phyloP scores from a whole-genome alignment of 2,888 invertebrate species.

The Drosophila imparisetae region DNA sequence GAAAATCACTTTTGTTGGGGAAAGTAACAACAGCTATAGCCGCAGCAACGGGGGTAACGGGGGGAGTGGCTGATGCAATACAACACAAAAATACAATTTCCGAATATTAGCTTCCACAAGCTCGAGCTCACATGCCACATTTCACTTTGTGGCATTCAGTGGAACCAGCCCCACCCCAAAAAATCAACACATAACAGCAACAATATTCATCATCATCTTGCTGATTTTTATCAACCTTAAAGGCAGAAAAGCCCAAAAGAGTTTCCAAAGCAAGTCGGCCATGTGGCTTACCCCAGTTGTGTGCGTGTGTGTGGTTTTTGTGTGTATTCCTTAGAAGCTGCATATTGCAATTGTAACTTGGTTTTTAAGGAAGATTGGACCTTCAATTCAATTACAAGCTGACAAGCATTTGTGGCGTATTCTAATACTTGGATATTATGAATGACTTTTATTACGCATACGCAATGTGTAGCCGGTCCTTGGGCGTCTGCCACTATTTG shows the following conservation, averaged over 20 bases:
- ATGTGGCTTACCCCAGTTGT: slow-evolving; percentile 21
- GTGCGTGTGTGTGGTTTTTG: slow-evolving; percentile 21
- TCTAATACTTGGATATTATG: slow-evolving; percentile 14
- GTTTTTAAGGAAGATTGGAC: slow-evolving; percentile 23
- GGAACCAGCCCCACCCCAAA: neutral
- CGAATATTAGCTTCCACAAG: slow-evolving; percentile 42
- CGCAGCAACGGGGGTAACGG: neutral
- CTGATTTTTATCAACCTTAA: slow-evolving; percentile 14
- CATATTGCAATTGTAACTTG: slow-evolving; percentile 25
- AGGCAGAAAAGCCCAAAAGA: slow-evolving; percentile 37
- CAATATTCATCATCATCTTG: slow-evolving; percentile 12
- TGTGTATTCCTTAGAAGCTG: slow-evolving; percentile 25
- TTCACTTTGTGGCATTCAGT: slow-evolving; percentile 27
- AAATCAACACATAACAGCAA: slow-evolving; percentile 22
- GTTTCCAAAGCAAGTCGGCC: slow-evolving; percentile 42
- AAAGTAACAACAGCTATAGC: slow-evolving; percentile 9
- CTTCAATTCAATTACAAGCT: slow-evolving; percentile 37
- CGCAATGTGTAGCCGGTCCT: slow-evolving; percentile 43
- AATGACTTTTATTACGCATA: slow-evolving; percentile 57
- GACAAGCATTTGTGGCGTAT: slow-evolving; percentile 33
- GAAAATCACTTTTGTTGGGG: slow-evolving; percentile 27
- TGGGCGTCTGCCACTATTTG: slow-evolving; percentile 49
- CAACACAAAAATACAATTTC: slow-evolving; percentile 42
- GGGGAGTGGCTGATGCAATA: neutral
- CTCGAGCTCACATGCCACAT: slow-evolving; percentile 8